Evolutionary conservation across 2,888 invertebrate genomes (phyloP).

Genomic region (Marronus borbonicus): DNA sequence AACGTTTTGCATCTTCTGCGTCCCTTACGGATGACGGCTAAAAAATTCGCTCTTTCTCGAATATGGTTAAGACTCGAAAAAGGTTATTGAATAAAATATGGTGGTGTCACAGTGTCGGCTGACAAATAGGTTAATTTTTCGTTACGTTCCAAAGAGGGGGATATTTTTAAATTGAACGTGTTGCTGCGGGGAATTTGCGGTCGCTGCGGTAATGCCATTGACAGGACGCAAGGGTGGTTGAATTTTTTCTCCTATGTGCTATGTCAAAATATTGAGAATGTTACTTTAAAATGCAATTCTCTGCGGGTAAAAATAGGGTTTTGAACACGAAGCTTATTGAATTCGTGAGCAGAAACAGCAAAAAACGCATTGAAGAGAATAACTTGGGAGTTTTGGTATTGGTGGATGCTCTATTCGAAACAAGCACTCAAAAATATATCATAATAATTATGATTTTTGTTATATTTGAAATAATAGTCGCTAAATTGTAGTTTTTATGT

Average conservation of each 20-base stretch:
- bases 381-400: too few species aligned
- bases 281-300: slow-evolving; percentile 25
- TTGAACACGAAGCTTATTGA: too few species aligned
- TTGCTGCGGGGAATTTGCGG: slow-evolving; percentile 40
- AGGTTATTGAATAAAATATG: slow-evolving; percentile 41
- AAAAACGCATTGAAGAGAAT: too few species aligned
- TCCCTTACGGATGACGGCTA: not conserved
- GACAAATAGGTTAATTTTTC: slow-evolving; percentile 44
- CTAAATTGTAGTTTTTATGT: too few species aligned
- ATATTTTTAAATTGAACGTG: slow-evolving; percentile 45
- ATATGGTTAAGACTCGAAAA: not conserved
- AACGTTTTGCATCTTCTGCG: slow-evolving; percentile 5
- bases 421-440: too few species aligned
- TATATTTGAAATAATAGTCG: too few species aligned
- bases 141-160: slow-evolving; percentile 1
- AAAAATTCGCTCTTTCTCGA: not conserved
- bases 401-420: too few species aligned
- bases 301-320: not conserved
- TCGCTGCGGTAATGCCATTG: slow-evolving; percentile 30
- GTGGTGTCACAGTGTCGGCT: slow-evolving; percentile 15
- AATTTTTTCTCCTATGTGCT: not conserved
- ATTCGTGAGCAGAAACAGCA: too few species aligned
- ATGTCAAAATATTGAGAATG: not conserved
- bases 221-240: slow-evolving; percentile 32
- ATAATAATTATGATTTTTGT: too few species aligned